Evolutionary conservation across 2,797 vertebrate genomes (phyloP), one percentile per base, ranked within the genome.

Genomic region (Periparus ater): DNA sequence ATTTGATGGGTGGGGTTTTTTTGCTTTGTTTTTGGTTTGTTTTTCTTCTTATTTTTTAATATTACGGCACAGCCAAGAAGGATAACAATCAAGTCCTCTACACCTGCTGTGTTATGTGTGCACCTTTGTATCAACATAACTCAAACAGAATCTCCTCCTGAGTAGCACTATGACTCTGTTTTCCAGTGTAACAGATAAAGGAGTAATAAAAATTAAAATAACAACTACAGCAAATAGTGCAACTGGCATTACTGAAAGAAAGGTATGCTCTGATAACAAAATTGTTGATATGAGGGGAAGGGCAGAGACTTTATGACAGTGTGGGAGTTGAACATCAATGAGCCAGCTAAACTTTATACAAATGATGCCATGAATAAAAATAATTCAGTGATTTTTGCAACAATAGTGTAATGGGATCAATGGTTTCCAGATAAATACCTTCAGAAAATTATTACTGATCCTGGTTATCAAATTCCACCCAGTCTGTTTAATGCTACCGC

Each of bases 201-300:
- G 19, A 81, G 40, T 58, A 92, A 94, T 73, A 94, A 89, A 81
- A 87, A 91, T 88, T 77, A 81, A 93, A 89, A 61, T 83, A 93
- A 91, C 58, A 86, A 65, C 81, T 72, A 85, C 42, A 63, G 60
- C 71, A 92, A 95, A 89, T 71, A 76, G 26, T 65, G 50, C 29
- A 60, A 65, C 27, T 47, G 53, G 62, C 9, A 61, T 30, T 53
- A 45, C 47, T 72, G 87, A 85, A 42, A 60, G 68, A 86, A 78
- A 4, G 44, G 38, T 40, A 76, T 38, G 40, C 32, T 81, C 66
- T 78, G 62, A 85, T 86, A 93, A 91, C 4, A 42, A 32, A 18
- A 61, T 27, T 83, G 57, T 66, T 89, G 76, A 48, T 86, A 75
- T 3, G 34, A 91, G 11, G 50, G 27, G 40, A 95, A 72, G 11